Percentiles rank a stretch among this genome's conserved stretches.
phyloP scores from a whole-genome alignment of 2,797 vertebrate genomes.

The Gallinago nigripennis region DNA sequence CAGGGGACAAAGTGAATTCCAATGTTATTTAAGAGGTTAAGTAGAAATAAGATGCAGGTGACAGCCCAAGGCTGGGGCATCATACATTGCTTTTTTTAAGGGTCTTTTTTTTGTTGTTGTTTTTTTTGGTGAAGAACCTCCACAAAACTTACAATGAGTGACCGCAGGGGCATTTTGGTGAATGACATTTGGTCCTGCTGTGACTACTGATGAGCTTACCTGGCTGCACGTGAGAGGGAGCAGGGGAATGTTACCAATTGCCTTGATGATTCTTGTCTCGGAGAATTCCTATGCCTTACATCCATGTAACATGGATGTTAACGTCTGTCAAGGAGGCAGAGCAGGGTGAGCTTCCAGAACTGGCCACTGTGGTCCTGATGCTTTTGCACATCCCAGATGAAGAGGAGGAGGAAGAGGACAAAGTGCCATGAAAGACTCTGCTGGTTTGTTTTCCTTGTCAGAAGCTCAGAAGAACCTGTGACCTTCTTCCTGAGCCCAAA shows the following conservation, averaged over 20 bases:
- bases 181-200: neutral
- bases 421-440: rapidly evolving
- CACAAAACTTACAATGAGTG: neutral
- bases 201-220: neutral
- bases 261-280: neutral
- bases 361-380: neutral
- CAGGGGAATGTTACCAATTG: neutral
- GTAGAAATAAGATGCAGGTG: constrained; percentile 71
- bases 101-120: no score
- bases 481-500: neutral
- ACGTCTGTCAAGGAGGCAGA: neutral
- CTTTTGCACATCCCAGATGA: neutral
- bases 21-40: constrained; percentile 67
- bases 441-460: neutral
- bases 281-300: neutral
- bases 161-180: neutral
- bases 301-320: rapidly evolving
- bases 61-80: constrained; percentile 37
- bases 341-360: neutral
- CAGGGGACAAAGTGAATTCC: constrained; percentile 77
- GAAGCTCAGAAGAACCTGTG: neutral
- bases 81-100: neutral
- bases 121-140: neutral
- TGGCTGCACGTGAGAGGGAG: neutral
- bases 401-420: neutral